Percentiles rank a stretch among this genome's conserved stretches.
Evolutionary conservation across 2,797 vertebrate species (phyloP).

Genomic region (Monodelphis domestica): DNA sequence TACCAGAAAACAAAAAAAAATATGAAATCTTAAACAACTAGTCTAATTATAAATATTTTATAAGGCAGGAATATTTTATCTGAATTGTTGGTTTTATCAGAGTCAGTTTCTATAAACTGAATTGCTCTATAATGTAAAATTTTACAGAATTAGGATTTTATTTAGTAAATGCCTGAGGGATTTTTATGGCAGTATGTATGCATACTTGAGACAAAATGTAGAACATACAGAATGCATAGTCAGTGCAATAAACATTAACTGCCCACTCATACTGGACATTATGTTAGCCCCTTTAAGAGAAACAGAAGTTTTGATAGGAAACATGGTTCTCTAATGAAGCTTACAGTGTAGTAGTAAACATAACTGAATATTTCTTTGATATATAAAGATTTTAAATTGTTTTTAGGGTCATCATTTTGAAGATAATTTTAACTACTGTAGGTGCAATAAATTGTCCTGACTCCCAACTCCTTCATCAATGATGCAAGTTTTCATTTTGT

Average conservation of each 20-base stretch:
- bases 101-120: not conserved
- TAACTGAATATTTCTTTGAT: not conserved
- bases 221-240: not conserved
- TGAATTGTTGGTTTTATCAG: not conserved
- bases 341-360: not conserved
- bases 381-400: not conserved
- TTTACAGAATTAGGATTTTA: not conserved
- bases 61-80: not conserved
- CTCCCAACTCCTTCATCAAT: not conserved
- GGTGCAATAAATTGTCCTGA: not conserved
- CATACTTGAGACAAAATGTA: not conserved
- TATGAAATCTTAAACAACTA: not conserved
- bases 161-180: not conserved
- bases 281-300: not conserved
- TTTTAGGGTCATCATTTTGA: not conserved
- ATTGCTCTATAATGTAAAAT: not conserved
- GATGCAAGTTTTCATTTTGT: not conserved
- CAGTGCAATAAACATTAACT: not conserved
- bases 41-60: not conserved
- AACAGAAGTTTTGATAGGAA: not conserved
- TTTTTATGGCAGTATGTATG: not conserved
- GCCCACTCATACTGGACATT: not conserved
- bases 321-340: not conserved
- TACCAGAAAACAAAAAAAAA: not conserved
- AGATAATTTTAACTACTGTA: not conserved